phyloP scores from a whole-genome alignment of 2,797 vertebrate genomes.

The Morus bassanus region DNA sequence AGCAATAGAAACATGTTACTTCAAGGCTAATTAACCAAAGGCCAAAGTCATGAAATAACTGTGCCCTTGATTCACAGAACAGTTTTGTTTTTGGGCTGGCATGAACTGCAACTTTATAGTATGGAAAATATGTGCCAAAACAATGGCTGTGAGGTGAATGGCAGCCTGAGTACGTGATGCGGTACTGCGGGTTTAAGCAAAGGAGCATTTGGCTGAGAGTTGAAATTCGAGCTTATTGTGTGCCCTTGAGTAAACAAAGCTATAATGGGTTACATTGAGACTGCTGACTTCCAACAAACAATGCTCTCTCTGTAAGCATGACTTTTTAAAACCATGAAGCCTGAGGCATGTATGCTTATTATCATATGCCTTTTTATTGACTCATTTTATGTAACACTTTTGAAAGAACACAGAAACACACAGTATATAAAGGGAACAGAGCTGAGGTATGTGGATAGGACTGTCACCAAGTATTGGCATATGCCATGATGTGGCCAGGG shows the following conservation, averaged over 20 bases:
- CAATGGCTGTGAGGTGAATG: background rate
- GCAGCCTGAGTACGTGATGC: background rate
- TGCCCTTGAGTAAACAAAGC: conserved; percentile 27
- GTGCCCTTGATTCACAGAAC: background rate
- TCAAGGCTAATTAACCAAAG: background rate
- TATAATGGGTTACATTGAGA: conserved; percentile 16
- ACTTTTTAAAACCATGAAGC: conserved; percentile 36
- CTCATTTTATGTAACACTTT: background rate
- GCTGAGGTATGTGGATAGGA: background rate
- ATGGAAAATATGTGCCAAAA: background rate
- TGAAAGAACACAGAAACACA: background rate
- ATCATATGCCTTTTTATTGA: conserved; percentile 18
- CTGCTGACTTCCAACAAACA: conserved; percentile 27
- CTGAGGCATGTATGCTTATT: conserved; percentile 19
- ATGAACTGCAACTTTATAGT: background rate
- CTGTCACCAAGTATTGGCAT: background rate
- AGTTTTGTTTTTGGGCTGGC: background rate
- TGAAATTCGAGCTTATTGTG: conserved; percentile 8
- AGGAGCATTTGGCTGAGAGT: background rate
- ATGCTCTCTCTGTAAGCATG: conserved; percentile 1
- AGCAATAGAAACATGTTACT: background rate
- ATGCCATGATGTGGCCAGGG: background rate
- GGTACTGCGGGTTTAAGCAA: background rate
- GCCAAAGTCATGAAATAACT: background rate
- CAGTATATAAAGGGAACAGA: background rate